These are phyloP conservation scores for Eurystomus glaucurus DNA, from an alignment of 2,797 vertebrate genomes.

Conservation along the genomic window DNA sequence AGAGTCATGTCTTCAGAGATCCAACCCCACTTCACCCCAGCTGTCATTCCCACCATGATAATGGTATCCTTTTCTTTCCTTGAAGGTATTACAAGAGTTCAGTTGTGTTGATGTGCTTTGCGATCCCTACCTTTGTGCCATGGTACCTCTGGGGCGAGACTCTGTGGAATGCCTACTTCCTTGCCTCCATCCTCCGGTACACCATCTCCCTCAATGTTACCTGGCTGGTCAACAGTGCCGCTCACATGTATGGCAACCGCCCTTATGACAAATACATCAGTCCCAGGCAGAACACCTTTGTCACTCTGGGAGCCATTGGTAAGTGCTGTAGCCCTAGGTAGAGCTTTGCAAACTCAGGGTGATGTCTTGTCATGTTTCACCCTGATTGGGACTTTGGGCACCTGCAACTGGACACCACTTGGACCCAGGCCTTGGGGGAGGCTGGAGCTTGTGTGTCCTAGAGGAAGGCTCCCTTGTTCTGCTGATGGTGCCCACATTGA, in stretches of 20 bases:
- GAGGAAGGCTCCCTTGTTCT: neutral
- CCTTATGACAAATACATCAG: constrained; percentile 86
- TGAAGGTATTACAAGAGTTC: constrained; percentile 84
- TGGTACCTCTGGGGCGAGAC: constrained; percentile 88
- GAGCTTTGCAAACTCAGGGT: neutral
- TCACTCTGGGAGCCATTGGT: constrained; percentile 86
- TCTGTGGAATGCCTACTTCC: constrained; percentile 88
- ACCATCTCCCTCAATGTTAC: constrained; percentile 84
- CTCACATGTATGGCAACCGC: constrained; percentile 87
- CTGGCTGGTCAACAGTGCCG: constrained; percentile 88
- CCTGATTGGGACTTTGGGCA: accelerated
- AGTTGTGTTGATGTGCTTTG: constrained; percentile 86
- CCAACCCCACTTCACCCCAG: neutral
- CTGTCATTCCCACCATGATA: neutral
- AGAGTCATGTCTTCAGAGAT: neutral
- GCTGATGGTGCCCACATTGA: accelerated
- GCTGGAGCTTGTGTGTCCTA: accelerated
- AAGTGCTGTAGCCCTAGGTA: constrained; percentile 37
- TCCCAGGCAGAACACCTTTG: constrained; percentile 85
- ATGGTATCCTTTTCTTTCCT: neutral
- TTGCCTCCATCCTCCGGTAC: constrained; percentile 86
- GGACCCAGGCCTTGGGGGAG: neutral
- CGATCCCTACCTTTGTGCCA: constrained; percentile 85
- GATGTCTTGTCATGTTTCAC: neutral
- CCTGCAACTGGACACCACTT: accelerated